Evolutionary conservation across 92 coral and sea anemone genomes (phyloP), one percentile per base, ranked within the genome.

Genomic region (Muricea muricata): DNA sequence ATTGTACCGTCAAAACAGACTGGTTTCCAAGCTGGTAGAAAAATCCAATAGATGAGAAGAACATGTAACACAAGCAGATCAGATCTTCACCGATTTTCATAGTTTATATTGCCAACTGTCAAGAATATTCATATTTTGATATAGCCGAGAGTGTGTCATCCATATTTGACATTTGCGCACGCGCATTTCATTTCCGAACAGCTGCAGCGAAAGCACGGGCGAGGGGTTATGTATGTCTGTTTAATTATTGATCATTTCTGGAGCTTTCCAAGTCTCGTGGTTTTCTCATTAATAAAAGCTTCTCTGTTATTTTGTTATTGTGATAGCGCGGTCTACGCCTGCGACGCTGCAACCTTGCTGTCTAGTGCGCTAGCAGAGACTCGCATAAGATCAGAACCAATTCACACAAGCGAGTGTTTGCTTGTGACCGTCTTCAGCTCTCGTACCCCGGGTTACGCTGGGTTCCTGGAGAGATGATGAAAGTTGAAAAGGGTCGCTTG

Each of bases 1-100:
- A 75, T 21, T 25, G 58, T 7, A 75, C 80, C 25, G 42, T 75
- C 0, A 75, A 45, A 20, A 48, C 10, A 23, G 65, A 25, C 24
- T 75, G 65, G 15, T 57, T 50, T 14, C 65, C 26, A 75, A 75
- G 80, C 23, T 75, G 80, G 15, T 75, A 57, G 1, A 75, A 37
- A 7, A 75, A 29, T 4, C 40, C 20, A 21, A 75, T 30, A 1
- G 65, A 75, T 31, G 80, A 75, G 4, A 75, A 7, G 8, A 52
- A 3, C 65, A 75, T 12, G n/a, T 75, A 48, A 25, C 18, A 18
- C 24, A 75, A 21, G 4, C 42, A 75, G 41, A 48, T 28, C 5
- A 29, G 8, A 15, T 75, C 80, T 35, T 75, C 80, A 12, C 28
- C 42, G 33, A 32, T 47, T 75, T 31, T 47, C 80, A 75, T 75